Base-by-base conservation (phyloP, 92 coral and sea anemone genomes). In the Porites cylindrica region DNA sequence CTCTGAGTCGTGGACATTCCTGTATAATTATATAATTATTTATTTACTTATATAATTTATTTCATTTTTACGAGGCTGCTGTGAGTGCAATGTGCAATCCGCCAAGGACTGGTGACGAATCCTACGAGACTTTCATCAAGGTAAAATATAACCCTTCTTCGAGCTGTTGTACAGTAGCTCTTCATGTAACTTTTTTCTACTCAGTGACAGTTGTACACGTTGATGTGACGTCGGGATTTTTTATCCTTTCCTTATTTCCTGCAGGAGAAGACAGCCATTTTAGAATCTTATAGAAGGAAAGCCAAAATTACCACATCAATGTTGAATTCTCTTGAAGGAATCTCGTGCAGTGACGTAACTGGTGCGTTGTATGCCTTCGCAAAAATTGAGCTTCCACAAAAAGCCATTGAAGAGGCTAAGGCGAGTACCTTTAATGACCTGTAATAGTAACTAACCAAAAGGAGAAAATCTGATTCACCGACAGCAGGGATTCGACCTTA, bases 51-150 rank as follows among this genome's bases (percentile, higher is more conserved):
- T n/a, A 50, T 3, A 9, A 2, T 10, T 56, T 56, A 14, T 56
- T 56, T 56, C 16, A 56, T 56, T 56, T 14, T 10, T 56, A 38
- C 19, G 63, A 96, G 99, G 94, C 91, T 12, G 93, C 91, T 51
- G 62, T 96, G 78, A 92, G 94, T 66, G 80, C 86, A 11, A 77
- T 94, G 56, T 95, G 96, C 71, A 79, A 88, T 74, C 98, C 98
- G 51, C 99, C 99, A 3, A 79, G 85, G 61, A 93, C 97, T 80
- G 98, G 99, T 10, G 98, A 96, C 76, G 99, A 96, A 72, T 96
- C 99, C 0, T 94, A 96, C 78, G 95, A 92, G 52, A 66, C 88
- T n/a, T 96, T 87, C 72, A 47, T 84, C 5, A 94, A 96, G 93
- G 99, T 94, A 72, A 38, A 84, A 53, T 7, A 8, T 23, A 17